These are phyloP conservation scores for Muscidifurax raptorellus DNA, from an alignment of 1,140 invertebrate genomes.

Conservation along the genomic window DNA sequence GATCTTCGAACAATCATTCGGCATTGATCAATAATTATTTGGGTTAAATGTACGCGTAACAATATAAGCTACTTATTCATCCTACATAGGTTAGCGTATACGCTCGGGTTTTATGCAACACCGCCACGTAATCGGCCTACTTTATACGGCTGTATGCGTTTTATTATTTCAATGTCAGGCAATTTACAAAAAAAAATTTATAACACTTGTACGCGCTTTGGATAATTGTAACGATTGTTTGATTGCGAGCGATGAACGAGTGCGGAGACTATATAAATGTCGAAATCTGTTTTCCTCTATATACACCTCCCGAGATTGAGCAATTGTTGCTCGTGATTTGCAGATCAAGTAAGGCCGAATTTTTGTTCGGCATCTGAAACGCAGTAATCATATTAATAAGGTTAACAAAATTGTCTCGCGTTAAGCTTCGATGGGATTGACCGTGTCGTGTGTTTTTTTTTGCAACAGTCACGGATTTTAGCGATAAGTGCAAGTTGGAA, in stretches of 20 bases:
- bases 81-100: neutral
- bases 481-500: neutral
- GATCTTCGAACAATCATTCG: too few species aligned
- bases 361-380: too few species aligned
- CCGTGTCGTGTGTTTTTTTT: too few species aligned
- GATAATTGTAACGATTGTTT: too few species aligned
- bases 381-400: too few species aligned
- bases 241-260: too few species aligned
- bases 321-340: neutral
- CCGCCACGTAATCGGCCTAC: neutral
- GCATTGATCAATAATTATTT: too few species aligned
- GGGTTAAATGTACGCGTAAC: neutral
- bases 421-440: too few species aligned
- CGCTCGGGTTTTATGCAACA: neutral
- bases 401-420: too few species aligned
- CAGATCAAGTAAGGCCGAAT: too few species aligned
- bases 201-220: too few species aligned
- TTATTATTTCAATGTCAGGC: neutral
- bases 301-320: neutral
- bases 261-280: neutral
- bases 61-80: slow-evolving; percentile 1
- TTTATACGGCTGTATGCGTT: neutral
- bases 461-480: neutral
- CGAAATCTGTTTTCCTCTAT: too few species aligned
- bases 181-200: neutral